A percentile compares a stretch with the other conserved stretches of the same genome.
These are phyloP conservation scores for Echinops telfairi DNA, from an alignment of 2,113 vertebrate genomes.

Conservation along the genomic window DNA sequence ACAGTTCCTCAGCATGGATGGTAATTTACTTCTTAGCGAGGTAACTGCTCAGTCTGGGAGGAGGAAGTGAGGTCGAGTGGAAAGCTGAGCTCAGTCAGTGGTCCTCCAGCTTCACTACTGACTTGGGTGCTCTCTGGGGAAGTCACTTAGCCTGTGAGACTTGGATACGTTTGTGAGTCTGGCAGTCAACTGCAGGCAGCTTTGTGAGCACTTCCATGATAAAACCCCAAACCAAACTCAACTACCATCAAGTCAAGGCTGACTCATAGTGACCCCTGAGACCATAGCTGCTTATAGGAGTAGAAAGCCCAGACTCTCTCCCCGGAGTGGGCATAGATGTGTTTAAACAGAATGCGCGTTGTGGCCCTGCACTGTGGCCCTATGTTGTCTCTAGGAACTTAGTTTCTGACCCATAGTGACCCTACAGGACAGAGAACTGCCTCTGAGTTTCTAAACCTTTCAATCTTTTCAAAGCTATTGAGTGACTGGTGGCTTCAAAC, in stretches of 20 bases:
- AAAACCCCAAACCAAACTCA: no score
- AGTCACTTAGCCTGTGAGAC: slow-evolving; percentile 4
- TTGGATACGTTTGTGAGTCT: slow-evolving; percentile 44
- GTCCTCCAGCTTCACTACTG: background rate
- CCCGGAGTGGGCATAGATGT: background rate
- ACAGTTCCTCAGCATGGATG: slow-evolving; percentile 34
- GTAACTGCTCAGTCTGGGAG: background rate
- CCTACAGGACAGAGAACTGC: no score
- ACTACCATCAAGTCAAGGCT: background rate
- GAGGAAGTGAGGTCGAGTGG: background rate
- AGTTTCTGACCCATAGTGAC: no score
- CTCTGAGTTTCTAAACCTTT: no score
- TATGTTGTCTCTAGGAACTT: no score
- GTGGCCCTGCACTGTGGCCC: background rate
- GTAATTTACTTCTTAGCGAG: slow-evolving; percentile 58
- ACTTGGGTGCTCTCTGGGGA: slow-evolving; percentile 17
- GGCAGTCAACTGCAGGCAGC: background rate
- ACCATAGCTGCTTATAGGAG: slow-evolving; percentile 33
- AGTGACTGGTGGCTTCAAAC: no score
- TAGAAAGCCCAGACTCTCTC: slow-evolving; percentile 17
- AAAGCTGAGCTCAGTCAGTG: background rate
- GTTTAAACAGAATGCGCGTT: slow-evolving; percentile 54
- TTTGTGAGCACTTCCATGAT: slow-evolving; percentile 33
- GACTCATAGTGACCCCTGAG: no score
- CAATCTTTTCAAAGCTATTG: no score